phyloP scores from a whole-genome alignment of 2,888 invertebrate species.

The Mamestra brassicae region DNA sequence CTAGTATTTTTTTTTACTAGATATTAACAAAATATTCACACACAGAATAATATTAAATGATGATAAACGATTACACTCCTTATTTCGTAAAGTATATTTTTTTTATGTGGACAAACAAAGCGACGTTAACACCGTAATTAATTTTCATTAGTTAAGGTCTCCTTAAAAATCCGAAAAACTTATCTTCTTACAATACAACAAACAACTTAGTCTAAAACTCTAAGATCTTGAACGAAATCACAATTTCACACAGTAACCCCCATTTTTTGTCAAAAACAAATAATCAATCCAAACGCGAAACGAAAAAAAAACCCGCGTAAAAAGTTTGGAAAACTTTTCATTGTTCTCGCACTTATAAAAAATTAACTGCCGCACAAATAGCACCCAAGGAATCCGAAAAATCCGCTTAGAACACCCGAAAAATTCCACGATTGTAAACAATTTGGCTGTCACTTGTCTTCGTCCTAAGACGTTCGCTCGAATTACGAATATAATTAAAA shows the following conservation, averaged over 20 bases:
- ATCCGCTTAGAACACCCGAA: slow-evolving; percentile 11
- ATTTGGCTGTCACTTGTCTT: slow-evolving; percentile 45
- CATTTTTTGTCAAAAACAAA: background rate
- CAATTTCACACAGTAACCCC: background rate
- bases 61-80: slow-evolving; percentile 4
- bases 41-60: background rate
- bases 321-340: slow-evolving; percentile 51
- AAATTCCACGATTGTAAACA: slow-evolving; percentile 52
- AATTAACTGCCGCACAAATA: background rate
- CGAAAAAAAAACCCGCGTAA: slow-evolving; percentile 8
- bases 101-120: slow-evolving; percentile 17
- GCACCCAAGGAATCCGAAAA: background rate
- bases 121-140: background rate
- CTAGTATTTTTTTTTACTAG: background rate
- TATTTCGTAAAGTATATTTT: background rate
- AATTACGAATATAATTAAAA: slow-evolving; percentile 31
- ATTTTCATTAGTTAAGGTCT: background rate
- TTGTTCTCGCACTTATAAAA: slow-evolving; percentile 9
- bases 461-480: slow-evolving; percentile 31
- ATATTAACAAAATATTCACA: slow-evolving; percentile 5
- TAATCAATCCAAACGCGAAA: background rate
- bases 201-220: background rate
- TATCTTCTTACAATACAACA: background rate
- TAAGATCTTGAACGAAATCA: background rate
- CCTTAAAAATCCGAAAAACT: background rate